These are phyloP conservation scores for Percopsis transmontana DNA, from an alignment of 2,113 vertebrate genomes.

Conservation along the genomic window DNA sequence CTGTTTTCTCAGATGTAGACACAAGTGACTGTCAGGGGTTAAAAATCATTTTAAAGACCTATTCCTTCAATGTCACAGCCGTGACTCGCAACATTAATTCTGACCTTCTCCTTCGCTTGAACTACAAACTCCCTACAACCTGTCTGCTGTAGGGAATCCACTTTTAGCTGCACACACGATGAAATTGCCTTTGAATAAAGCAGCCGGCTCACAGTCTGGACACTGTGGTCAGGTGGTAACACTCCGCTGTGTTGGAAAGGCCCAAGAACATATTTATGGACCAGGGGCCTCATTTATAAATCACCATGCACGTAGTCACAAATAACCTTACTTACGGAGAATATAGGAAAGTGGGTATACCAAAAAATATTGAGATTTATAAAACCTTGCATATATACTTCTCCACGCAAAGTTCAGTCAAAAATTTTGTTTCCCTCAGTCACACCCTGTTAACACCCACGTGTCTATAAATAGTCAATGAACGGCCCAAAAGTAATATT, in stretches of 20 bases:
- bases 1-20: conserved; percentile 18
- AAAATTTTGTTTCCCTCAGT: no score
- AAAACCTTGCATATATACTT: no score
- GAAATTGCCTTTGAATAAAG: conserved; percentile 43
- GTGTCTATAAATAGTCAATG: no score
- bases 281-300: no score
- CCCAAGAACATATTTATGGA: conserved; percentile 1
- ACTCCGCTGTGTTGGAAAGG: conserved; percentile 33
- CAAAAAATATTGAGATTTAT: no score
- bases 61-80: conserved; percentile 17
- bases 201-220: conserved; percentile 39
- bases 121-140: conserved; percentile 1
- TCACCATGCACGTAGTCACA: no score
- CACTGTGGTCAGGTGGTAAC: conserved; percentile 44
- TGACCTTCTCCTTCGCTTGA: background rate
- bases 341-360: no score
- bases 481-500: no score
- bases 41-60: conserved; percentile 16
- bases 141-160: background rate
- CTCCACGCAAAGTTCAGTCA: no score
- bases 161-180: conserved; percentile 37
- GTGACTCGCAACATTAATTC: conserved; percentile 15
- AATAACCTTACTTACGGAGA: no score
- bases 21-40: conserved; percentile 8
- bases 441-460: no score